These are phyloP conservation scores for Asobara japonica DNA, from an alignment of 1,140 invertebrate genomes.

Conservation along the genomic window DNA sequence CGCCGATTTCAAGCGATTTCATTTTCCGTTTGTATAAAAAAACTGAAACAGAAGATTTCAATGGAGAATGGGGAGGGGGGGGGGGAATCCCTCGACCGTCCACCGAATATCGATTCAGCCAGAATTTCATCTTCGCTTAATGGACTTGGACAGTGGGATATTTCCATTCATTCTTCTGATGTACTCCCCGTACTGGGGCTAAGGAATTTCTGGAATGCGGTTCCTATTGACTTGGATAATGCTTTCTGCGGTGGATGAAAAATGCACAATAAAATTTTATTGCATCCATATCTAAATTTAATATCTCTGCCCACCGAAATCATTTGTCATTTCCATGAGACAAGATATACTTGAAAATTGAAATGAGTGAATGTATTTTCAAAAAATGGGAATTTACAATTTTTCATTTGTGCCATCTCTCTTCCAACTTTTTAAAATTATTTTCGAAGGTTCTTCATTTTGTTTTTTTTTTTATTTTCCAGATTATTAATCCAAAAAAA, in stretches of 20 bases:
- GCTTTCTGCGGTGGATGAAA: not conserved
- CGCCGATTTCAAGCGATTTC: no score
- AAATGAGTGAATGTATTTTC: no score
- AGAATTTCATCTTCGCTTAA: not conserved
- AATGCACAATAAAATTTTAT: not conserved
- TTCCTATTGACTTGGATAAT: conserved; percentile 1
- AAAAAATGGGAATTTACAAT: no score
- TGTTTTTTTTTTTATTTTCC: no score
- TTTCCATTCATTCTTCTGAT: conserved; percentile 1
- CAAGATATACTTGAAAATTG: no score
- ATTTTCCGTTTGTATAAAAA: no score
- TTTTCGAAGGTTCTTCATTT: no score
- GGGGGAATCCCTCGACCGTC: not conserved
- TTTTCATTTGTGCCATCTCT: no score
- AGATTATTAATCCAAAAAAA: no score
- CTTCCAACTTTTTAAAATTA: no score
- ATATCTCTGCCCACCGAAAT: not conserved
- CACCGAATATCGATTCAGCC: not conserved
- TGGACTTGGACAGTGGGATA: not conserved
- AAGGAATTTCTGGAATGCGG: not conserved
- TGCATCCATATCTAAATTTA: not conserved
- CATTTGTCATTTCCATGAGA: not conserved
- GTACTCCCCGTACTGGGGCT: not conserved
- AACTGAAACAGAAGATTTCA: not conserved
- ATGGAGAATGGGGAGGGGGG: not conserved